These are phyloP conservation scores for Parotocinclus haroldoi DNA, from an alignment of 2,797 vertebrate species.

Conservation along the genomic window DNA sequence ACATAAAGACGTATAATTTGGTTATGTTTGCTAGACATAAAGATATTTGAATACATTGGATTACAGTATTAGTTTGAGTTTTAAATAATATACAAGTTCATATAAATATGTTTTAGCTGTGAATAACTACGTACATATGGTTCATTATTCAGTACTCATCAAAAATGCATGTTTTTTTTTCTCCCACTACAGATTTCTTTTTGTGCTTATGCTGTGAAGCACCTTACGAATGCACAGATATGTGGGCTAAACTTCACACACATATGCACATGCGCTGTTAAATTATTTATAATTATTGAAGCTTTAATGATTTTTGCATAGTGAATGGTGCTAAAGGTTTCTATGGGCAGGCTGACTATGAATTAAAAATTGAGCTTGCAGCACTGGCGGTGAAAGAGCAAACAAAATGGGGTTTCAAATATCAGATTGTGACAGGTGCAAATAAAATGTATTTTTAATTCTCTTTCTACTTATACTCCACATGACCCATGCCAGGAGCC, in stretches of 20 bases:
- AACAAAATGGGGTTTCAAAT: constrained; percentile 31
- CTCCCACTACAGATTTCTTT: neutral
- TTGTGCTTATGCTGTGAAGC: neutral
- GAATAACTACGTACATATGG: too few species aligned
- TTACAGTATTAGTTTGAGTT: too few species aligned
- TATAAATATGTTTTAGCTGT: too few species aligned
- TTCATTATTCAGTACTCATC: too few species aligned
- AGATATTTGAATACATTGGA: too few species aligned
- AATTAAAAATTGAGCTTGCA: constrained; percentile 57
- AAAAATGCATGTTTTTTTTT: too few species aligned
- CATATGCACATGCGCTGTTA: constrained; percentile 42
- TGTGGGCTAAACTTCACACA: neutral
- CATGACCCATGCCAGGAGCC: constrained; percentile 22
- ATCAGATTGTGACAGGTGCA: constrained; percentile 52
- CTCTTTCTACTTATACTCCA: constrained; percentile 52
- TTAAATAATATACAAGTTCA: too few species aligned
- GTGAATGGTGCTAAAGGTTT: constrained; percentile 57
- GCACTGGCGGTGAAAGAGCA: constrained; percentile 17
- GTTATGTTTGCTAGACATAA: too few species aligned
- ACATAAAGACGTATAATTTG: too few species aligned
- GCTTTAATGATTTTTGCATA: constrained; percentile 64
- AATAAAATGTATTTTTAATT: constrained; percentile 65
- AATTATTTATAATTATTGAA: constrained; percentile 67
- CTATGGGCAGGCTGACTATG: constrained; percentile 39
- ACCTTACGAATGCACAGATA: constrained; percentile 18